These are phyloP conservation scores for Pipistrellus nathusii DNA, from an alignment of 2,797 vertebrate species.

Conservation along the genomic window DNA sequence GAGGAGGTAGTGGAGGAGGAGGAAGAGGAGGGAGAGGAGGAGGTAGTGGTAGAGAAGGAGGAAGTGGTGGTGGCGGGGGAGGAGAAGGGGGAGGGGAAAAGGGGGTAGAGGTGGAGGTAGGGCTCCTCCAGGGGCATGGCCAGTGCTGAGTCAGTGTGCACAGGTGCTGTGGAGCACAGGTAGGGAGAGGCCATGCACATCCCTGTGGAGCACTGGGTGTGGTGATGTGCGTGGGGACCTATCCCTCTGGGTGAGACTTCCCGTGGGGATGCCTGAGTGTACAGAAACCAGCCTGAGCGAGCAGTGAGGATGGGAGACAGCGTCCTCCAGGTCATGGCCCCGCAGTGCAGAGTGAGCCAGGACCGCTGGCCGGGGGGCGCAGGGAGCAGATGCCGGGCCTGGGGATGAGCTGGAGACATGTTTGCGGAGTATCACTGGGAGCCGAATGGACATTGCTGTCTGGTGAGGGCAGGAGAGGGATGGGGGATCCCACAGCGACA, in stretches of 20 bases:
- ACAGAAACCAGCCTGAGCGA: neutral
- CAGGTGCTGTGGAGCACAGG: neutral
- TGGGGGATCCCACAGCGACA: neutral
- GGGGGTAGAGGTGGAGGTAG: no score
- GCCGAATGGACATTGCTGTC: neutral
- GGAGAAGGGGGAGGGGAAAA: rapidly evolving
- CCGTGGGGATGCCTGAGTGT: neutral
- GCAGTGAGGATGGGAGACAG: neutral
- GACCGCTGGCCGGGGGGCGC: neutral
- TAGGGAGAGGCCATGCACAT: neutral
- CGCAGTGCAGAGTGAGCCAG: neutral
- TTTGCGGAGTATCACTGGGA: neutral
- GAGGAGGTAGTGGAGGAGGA: no score
- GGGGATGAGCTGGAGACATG: neutral
- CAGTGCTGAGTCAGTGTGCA: neutral
- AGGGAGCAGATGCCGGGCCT: neutral
- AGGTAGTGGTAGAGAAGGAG: no score
- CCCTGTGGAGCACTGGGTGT: neutral
- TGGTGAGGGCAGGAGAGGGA: neutral
- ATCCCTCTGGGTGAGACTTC: neutral
- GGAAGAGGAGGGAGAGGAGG: no score
- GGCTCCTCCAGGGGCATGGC: no score
- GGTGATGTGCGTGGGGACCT: neutral
- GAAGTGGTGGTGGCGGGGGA: no score
- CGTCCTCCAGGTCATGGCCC: neutral